Evolutionary conservation across 2,113 vertebrate genomes (phyloP), one percentile per base, ranked within the genome.

Genomic region (Lophochroa leadbeateri): DNA sequence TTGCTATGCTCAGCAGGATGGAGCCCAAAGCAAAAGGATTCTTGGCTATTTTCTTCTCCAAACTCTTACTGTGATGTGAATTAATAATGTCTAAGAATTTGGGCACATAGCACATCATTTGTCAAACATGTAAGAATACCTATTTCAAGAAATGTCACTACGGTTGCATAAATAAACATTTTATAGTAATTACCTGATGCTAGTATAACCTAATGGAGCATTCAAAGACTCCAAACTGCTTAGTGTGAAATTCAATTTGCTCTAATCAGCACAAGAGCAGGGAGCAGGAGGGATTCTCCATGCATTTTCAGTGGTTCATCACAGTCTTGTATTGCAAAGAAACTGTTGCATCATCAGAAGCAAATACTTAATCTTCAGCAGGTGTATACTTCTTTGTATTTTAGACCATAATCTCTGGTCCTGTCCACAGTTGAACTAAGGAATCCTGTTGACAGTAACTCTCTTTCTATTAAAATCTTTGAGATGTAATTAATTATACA

Each of bases 111-210:
- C 35, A 35, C 19, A 4, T 65, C 43, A 67, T 86, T 92, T 94
- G 47, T 92, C 61, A 84, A 71, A 71, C 37, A 64, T 55, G 35
- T 68, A 64, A 47, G 64, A 86, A 72, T 65, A 71, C 33, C 9
- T 41, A 18, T 81, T 88, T 82, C 52, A 82, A 61, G 53, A 79
- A 91, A 80, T 68, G 63, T 83, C 65, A 57, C 70, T 76, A 17
- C 52, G 25, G 74, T 71, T 87, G 78, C 80, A 79, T 87, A 89
- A 88, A 86, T 71, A 94, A 95, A 85, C 75, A 85, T 80, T 94
- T 94, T 64, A 33, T 78, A 86, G 80, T 91, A 86, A 92, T 94
- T 90, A 95, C 78, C 86, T 78, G 72, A 89, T 92, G 93, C 83
- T 90, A 92, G 83, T 94, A 89, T 91, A 94, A 94, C 53, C 49